phyloP scores from a whole-genome alignment of 2,888 invertebrate species.

The Archips xylosteana region DNA sequence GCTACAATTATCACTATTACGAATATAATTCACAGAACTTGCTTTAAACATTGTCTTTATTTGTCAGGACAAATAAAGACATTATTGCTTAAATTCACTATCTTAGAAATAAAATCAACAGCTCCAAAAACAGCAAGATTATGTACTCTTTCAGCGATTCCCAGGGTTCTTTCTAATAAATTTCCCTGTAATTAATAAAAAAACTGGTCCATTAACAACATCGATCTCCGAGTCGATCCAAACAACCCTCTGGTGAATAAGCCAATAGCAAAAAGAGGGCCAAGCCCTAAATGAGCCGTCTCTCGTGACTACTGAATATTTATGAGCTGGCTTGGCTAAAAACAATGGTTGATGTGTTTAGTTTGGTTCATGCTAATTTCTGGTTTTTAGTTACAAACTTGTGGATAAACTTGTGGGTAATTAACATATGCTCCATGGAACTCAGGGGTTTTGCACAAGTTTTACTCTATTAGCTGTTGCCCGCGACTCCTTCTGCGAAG shows the following conservation, averaged over 20 bases:
- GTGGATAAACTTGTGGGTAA: neutral
- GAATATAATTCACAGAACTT: too few relatives aligned
- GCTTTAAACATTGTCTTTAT: too few relatives aligned
- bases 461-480: too few relatives aligned
- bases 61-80: too few relatives aligned
- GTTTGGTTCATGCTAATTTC: constrained; percentile 30
- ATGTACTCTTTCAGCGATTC: neutral
- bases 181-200: constrained; percentile 74
- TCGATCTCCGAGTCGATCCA: constrained; percentile 77
- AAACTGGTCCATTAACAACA: constrained; percentile 76
- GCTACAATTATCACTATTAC: too few relatives aligned
- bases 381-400: neutral
- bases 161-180: constrained; percentile 49
- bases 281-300: constrained; percentile 79
- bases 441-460: too few relatives aligned
- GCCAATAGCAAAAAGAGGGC: constrained; percentile 83
- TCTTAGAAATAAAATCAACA: neutral
- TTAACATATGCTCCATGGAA: too few relatives aligned
- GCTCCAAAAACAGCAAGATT: neutral
- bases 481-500: too few relatives aligned
- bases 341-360: constrained; percentile 65
- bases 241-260: constrained; percentile 79
- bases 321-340: constrained; percentile 71
- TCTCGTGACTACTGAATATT: constrained; percentile 82
- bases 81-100: too few relatives aligned